These are phyloP conservation scores for Vespertilio murinus DNA, from an alignment of 2,797 vertebrate genomes.

Conservation along the genomic window DNA sequence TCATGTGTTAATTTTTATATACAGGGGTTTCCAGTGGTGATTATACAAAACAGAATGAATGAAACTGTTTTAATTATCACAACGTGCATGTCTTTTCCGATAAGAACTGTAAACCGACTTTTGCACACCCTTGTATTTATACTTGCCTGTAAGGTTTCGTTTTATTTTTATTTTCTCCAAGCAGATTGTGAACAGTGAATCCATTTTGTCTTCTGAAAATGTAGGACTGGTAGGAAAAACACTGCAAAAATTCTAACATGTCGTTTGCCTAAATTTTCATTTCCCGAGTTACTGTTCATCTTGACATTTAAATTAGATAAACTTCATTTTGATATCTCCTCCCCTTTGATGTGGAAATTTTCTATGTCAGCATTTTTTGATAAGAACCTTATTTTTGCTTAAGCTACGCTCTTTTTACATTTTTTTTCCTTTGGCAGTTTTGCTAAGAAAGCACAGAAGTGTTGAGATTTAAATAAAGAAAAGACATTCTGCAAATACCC, in stretches of 20 bases:
- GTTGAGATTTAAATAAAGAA: conserved; percentile 65
- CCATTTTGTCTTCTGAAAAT: conserved; percentile 53
- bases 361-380: conserved; percentile 4
- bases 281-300: neutral
- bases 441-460: conserved; percentile 49
- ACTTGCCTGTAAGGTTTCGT: conserved; percentile 6
- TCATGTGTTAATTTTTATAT: neutral
- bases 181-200: conserved; percentile 30
- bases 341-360: neutral
- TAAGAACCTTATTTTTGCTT: conserved; percentile 54
- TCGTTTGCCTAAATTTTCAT: conserved; percentile 34
- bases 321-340: conserved; percentile 44
- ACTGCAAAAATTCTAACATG: conserved; percentile 1
- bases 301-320: conserved; percentile 7
- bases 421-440: conserved; percentile 63
- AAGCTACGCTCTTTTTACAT: conserved; percentile 62
- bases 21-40: neutral
- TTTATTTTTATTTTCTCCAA: conserved; percentile 34
- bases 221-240: conserved; percentile 34
- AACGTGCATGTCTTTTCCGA: neutral
- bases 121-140: neutral
- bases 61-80: neutral
- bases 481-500: conserved; percentile 57
- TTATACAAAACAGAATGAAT: neutral
- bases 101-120: neutral